Evolutionary conservation across 1,140 invertebrate species (phyloP).

Genomic region (Brachystomella parvula): DNA sequence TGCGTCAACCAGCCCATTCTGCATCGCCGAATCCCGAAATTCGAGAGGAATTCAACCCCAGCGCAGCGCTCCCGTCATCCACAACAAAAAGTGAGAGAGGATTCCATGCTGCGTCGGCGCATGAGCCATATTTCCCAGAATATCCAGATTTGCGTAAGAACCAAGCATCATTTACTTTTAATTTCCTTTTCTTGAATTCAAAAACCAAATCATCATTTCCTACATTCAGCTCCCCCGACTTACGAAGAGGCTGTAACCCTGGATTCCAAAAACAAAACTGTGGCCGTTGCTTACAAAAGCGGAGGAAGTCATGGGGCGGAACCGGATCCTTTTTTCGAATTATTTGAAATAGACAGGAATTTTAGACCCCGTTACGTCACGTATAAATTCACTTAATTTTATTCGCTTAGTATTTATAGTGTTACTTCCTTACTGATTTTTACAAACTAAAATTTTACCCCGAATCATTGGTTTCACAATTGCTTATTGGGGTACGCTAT

Average conservation of each 20-base stretch:
- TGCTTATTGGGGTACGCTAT: too few relatives aligned
- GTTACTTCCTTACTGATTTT: too few relatives aligned
- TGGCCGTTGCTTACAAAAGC: not conserved
- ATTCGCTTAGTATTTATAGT: too few relatives aligned
- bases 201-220: not conserved
- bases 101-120: not conserved
- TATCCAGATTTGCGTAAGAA: conserved; percentile 14
- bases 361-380: not conserved
- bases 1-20: not conserved
- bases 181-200: too few relatives aligned
- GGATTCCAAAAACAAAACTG: not conserved
- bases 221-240: conserved; percentile 20
- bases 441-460: too few relatives aligned
- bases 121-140: not conserved
- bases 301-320: not conserved
- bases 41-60: too few relatives aligned
- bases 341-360: not conserved
- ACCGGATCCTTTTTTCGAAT: not conserved
- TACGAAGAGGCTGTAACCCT: conserved; percentile 11
- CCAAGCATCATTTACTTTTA: not conserved
- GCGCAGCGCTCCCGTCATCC: too few relatives aligned
- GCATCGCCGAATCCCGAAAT: not conserved
- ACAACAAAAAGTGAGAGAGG: not conserved
- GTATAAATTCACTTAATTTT: too few relatives aligned
- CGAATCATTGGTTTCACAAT: too few relatives aligned